A percentile compares a stretch with the other conserved stretches of the same genome.
phyloP scores from a whole-genome alignment of 1,140 invertebrate species.

The Euglossa dilemma region DNA sequence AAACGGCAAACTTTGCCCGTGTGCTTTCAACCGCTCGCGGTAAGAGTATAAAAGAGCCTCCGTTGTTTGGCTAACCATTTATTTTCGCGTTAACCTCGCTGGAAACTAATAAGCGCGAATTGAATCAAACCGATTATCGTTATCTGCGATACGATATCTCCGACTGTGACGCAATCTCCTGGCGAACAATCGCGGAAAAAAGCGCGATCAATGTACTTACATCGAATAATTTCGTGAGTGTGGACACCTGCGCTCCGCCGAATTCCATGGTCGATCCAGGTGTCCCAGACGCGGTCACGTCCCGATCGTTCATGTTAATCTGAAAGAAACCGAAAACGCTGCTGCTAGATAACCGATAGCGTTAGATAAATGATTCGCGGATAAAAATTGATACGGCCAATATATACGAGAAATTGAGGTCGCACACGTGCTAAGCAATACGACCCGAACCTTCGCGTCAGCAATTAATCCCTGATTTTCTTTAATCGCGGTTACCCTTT shows the following conservation, averaged over 20 bases:
- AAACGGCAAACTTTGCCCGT: slow-evolving; percentile 38
- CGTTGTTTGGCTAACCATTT: slow-evolving; percentile 30
- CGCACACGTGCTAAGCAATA: slow-evolving; percentile 38
- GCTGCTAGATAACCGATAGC: not conserved
- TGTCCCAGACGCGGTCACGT: too few species aligned
- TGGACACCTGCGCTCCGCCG: not conserved
- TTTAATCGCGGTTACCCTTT: not conserved
- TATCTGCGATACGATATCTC: not conserved
- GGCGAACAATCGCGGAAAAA: not conserved
- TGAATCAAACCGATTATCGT: not conserved
- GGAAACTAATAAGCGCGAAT: not conserved
- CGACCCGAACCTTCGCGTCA: not conserved
- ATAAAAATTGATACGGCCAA: slow-evolving; percentile 18
- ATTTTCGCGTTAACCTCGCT: slow-evolving; percentile 18
- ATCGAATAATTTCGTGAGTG: slow-evolving; percentile 16
- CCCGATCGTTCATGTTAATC: slow-evolving; percentile 5
- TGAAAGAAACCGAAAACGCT: slow-evolving; percentile 36
- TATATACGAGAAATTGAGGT: slow-evolving; percentile 20
- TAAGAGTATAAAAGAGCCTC: not conserved
- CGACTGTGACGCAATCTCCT: not conserved
- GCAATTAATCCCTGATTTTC: slow-evolving; percentile 34
- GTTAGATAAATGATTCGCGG: not conserved
- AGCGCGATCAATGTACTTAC: slow-evolving; percentile 30
- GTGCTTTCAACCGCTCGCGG: slow-evolving; percentile 18
- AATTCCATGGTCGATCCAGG: not conserved